Evolutionary conservation across 2,113 vertebrate genomes (phyloP), one percentile per base, ranked within the genome.

Genomic region (Amia ocellicauda): DNA sequence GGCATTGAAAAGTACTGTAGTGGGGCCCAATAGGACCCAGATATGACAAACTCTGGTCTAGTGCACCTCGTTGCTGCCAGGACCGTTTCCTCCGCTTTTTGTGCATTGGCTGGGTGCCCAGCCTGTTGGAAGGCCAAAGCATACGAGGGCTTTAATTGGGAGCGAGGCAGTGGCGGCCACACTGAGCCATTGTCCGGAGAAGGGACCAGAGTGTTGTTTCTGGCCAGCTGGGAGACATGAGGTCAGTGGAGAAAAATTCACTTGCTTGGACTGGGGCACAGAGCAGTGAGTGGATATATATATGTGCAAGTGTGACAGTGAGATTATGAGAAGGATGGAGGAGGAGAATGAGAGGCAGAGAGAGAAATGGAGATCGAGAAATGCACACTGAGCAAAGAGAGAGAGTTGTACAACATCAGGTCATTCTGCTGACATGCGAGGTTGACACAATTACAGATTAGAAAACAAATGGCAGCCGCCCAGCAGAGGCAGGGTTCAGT

Each of bases 181-280:
- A 74, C 26, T 71, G 75, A 76, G 78, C 71, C 82, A 83, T 74
- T 86, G 78, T 85, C 60, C 69, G 29, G 45, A 36, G 60, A 22
- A 66, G 61, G 50, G 73, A 72, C 42, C 59, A 62, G 69, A 27
- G 58, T 80, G 80, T 82, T 75, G 69, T 83, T 83, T 85, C 75
- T 86, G 82, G 79, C 74, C 69, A 59, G 62, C 68, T 55, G 19
- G 51, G 69, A 84, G 82, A 87, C 79, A 74, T 88, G 77, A 87
- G 71, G 83, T 88, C 84, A 88, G 80, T 67, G 49, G 45, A 72
- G 78, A 86, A 85, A 86, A 79, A 84, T 87, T 24, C 76, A 75
- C 75, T 80, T 71, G 72, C 75, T 83, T 73, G 73, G 71, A 82
- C 66, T 5, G 50, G 10, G 69, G 69, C 74, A 79, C 75, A 73